These are phyloP conservation scores for Cichladusa arquata DNA, from an alignment of 2,113 vertebrate genomes.

Conservation along the genomic window DNA sequence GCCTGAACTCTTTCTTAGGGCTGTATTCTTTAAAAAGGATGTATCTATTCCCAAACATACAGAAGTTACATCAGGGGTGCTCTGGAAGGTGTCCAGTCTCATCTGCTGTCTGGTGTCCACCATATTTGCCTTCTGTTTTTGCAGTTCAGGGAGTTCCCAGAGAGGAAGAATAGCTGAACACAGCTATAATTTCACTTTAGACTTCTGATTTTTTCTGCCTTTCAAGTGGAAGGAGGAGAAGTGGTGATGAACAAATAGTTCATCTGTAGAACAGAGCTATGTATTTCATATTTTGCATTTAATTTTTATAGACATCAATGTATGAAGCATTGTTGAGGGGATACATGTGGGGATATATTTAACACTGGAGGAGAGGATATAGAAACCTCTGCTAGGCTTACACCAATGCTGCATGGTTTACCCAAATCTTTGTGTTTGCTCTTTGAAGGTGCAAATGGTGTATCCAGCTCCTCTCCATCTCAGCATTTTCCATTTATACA, in stretches of 20 bases:
- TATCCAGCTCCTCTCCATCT: background rate
- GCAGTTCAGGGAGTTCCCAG: background rate
- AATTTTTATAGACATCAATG: background rate
- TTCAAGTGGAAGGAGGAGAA: background rate
- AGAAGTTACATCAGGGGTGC: background rate
- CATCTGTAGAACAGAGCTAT: background rate
- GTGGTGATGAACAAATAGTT: background rate
- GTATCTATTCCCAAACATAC: background rate
- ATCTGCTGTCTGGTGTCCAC: background rate
- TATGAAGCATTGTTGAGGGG: background rate
- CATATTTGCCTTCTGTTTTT: background rate
- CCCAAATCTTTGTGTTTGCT: fast-evolving
- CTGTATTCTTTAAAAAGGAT: background rate
- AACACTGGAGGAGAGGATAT: background rate
- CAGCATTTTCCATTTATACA: background rate
- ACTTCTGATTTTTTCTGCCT: background rate
- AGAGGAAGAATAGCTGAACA: background rate
- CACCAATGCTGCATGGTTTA: background rate
- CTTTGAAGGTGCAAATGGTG: background rate
- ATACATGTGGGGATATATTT: background rate
- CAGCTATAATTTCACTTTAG: background rate
- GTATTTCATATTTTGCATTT: background rate
- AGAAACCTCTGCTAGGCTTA: background rate
- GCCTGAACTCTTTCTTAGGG: background rate
- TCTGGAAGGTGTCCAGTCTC: background rate